Evolutionary conservation across 1,140 invertebrate species (phyloP).

Genomic region (Coelopa frigida): DNA sequence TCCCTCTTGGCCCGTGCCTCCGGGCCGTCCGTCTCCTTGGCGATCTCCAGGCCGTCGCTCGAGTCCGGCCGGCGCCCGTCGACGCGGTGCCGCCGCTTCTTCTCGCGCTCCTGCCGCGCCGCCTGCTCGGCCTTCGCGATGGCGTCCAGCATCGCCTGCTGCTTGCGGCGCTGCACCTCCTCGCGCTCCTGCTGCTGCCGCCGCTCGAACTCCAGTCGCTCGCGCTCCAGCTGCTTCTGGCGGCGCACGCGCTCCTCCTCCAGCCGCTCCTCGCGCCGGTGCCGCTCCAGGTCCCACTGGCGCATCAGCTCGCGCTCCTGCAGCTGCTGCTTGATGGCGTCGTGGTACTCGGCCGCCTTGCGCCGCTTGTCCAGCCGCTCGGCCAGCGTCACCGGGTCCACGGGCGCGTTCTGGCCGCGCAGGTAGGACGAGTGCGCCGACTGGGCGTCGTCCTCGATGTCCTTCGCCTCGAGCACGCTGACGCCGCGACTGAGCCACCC

Average conservation of each 20-base stretch:
- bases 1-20: background rate
- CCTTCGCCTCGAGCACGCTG: constrained; percentile 36
- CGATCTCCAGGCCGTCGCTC: background rate
- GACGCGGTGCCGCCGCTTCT: constrained; percentile 29
- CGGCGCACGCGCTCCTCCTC: constrained; percentile 54
- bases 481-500: constrained; percentile 35
- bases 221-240: constrained; percentile 53
- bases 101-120: constrained; percentile 47
- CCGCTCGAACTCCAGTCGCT: constrained; percentile 49
- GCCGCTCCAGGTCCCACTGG: constrained; percentile 52
- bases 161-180: constrained; percentile 48
- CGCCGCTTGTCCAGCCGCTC: constrained; percentile 56
- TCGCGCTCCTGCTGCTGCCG: constrained; percentile 49
- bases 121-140: constrained; percentile 50
- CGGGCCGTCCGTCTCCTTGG: background rate
- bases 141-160: constrained; percentile 50
- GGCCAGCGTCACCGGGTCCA: constrained; percentile 53
- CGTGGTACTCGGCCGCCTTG: constrained; percentile 59
- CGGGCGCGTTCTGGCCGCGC: constrained; percentile 58
- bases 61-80: constrained; percentile 4
- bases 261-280: constrained; percentile 51
- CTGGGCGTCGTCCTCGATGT: constrained; percentile 39
- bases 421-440: constrained; percentile 51
- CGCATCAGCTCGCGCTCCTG: constrained; percentile 55
- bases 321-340: constrained; percentile 59